Conservation (phyloP, 2,113 vertebrate genomes). For the Tiliqua scincoides region DNA sequence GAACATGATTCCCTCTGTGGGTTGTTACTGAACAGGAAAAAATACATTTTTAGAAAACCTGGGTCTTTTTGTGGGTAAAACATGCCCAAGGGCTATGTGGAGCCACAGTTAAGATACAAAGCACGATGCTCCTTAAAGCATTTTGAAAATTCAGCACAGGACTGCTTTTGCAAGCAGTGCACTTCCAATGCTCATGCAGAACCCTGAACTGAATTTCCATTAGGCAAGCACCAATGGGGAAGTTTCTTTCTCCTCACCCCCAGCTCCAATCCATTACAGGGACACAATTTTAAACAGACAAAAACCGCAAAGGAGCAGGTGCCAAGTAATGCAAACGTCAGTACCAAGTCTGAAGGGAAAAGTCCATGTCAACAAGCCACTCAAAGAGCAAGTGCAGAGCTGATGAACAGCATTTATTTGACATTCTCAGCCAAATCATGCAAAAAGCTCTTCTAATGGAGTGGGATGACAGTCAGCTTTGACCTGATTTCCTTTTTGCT, state of each 20-base stretch:
- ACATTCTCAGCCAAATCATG: not conserved
- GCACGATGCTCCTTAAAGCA: not conserved
- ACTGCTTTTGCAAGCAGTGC: too few relatives aligned
- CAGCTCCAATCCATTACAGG: not conserved
- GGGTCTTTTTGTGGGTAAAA: not conserved
- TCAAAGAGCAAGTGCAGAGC: not conserved
- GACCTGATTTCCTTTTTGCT: not conserved
- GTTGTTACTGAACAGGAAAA: not conserved
- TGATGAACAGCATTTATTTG: not conserved
- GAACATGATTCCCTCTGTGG: not conserved
- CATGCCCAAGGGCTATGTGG: not conserved
- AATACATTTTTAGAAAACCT: not conserved
- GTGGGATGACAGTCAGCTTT: not conserved
- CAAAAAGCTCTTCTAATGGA: not conserved
- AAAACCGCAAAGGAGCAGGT: not conserved
- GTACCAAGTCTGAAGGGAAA: not conserved
- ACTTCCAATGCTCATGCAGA: not conserved
- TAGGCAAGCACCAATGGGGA: not conserved
- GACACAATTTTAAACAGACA: not conserved
- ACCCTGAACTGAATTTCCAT: not conserved
- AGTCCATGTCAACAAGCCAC: not conserved
- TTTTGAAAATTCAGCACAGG: not conserved
- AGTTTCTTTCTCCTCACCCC: not conserved
- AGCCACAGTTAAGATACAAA: not conserved
- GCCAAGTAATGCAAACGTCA: not conserved